These are phyloP conservation scores for Stomorhina lunata DNA, from an alignment of 2,888 invertebrate genomes.

Conservation along the genomic window DNA sequence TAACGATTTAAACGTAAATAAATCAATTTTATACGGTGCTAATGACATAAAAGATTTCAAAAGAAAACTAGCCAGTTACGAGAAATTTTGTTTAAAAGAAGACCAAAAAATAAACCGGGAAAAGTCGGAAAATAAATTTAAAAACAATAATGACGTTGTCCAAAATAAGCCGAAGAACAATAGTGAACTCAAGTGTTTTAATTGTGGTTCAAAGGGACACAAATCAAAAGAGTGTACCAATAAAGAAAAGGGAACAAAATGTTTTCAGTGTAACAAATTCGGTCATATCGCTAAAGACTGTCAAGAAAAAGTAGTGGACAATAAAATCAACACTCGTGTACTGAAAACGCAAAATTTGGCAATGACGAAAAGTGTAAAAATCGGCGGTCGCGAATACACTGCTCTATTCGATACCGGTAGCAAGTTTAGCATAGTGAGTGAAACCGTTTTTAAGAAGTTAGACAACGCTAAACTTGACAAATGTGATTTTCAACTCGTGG, in stretches of 20 bases:
- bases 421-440: constrained; percentile 21
- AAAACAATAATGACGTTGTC: background rate
- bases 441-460: background rate
- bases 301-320: background rate
- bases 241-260: constrained; percentile 30
- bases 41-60: constrained; percentile 49
- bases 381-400: constrained; percentile 5
- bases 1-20: constrained; percentile 63
- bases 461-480: background rate
- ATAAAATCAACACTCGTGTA: constrained; percentile 6
- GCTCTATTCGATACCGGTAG: constrained; percentile 44
- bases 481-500: background rate
- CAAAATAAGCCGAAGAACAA: constrained; percentile 2
- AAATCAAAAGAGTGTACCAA: constrained; percentile 20
- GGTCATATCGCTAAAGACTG: constrained; percentile 47
- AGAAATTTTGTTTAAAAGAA: constrained; percentile 5
- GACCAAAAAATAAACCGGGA: background rate
- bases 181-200: constrained; percentile 11
- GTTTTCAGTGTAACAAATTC: constrained; percentile 42
- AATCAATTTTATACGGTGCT: constrained; percentile 60
- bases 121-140: constrained; percentile 1
- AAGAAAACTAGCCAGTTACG: constrained; percentile 38
- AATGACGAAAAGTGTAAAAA: constrained; percentile 19
- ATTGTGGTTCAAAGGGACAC: constrained; percentile 31
- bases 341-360: constrained; percentile 8